These are phyloP conservation scores for Ectemnius lituratus DNA, from an alignment of 2,888 invertebrate genomes.

Conservation along the genomic window DNA sequence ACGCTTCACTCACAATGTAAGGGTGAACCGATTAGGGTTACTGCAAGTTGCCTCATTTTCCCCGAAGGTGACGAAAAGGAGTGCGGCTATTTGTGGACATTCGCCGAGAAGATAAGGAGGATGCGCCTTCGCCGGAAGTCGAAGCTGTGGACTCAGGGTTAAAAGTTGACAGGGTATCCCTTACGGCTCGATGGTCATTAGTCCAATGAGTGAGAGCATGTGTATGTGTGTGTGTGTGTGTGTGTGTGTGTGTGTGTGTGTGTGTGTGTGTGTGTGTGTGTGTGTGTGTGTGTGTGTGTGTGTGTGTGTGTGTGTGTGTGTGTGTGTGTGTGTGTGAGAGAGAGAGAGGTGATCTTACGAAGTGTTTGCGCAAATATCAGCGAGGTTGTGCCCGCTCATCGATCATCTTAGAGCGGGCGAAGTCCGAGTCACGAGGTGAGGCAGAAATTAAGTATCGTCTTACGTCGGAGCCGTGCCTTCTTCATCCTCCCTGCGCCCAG, in stretches of 20 bases:
- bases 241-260: too few relatives aligned
- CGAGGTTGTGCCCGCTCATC: constrained; percentile 67
- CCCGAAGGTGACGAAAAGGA: background rate
- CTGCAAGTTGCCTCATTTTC: too few relatives aligned
- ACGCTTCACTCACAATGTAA: too few relatives aligned
- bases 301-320: too few relatives aligned
- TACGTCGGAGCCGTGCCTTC: constrained; percentile 43
- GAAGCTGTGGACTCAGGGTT: constrained; percentile 20
- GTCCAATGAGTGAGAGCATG: constrained; percentile 57
- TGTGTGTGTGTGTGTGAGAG: too few relatives aligned
- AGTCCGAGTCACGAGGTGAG: constrained; percentile 45
- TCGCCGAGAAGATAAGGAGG: background rate
- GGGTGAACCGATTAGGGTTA: too few relatives aligned
- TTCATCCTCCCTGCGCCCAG: constrained; percentile 24
- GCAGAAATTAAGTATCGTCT: constrained; percentile 69
- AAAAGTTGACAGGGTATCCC: constrained; percentile 68
- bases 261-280: too few relatives aligned
- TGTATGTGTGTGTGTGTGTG: too few relatives aligned
- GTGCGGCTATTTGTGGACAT: background rate
- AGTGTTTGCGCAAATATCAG: constrained; percentile 69
- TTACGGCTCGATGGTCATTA: constrained; percentile 71
- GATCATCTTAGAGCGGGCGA: constrained; percentile 67
- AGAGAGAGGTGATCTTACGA: constrained; percentile 58
- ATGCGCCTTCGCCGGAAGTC: constrained; percentile 6
- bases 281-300: too few relatives aligned